These are phyloP conservation scores for Epinotia ramella DNA, from an alignment of 2,888 invertebrate genomes.

Conservation along the genomic window DNA sequence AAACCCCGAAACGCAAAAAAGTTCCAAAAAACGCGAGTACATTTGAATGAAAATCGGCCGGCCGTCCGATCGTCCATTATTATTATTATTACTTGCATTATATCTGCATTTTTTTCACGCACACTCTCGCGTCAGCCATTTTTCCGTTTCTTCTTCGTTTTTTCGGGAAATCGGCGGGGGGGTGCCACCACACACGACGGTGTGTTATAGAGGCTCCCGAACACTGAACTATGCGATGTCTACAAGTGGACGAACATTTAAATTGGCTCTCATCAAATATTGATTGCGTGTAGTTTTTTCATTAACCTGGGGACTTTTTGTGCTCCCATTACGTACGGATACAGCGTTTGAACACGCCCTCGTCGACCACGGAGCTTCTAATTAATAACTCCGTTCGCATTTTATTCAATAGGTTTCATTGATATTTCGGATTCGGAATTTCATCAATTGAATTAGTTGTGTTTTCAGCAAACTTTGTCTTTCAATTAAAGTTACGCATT, in stretches of 20 bases:
- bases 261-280: constrained; percentile 85
- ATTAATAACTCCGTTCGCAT: constrained; percentile 36
- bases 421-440: constrained; percentile 1
- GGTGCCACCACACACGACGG: constrained; percentile 66
- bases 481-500: too few species aligned
- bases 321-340: constrained; percentile 60
- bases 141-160: constrained; percentile 80
- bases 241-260: constrained; percentile 85
- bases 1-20: constrained; percentile 80
- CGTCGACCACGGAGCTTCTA: constrained; percentile 2
- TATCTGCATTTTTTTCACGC: constrained; percentile 83
- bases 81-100: constrained; percentile 85
- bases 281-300: constrained; percentile 84
- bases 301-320: constrained; percentile 79
- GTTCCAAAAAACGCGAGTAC: constrained; percentile 73
- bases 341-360: constrained; percentile 61
- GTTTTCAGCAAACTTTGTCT: too few species aligned
- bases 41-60: constrained; percentile 84
- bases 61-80: constrained; percentile 81
- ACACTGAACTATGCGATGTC: constrained; percentile 84
- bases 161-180: constrained; percentile 76
- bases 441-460: too few species aligned
- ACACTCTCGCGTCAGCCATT: constrained; percentile 76
- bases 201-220: constrained; percentile 63
- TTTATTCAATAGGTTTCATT: constrained; percentile 32